A percentile compares a stretch with the other conserved stretches of the same genome.
Evolutionary conservation across 1,140 invertebrate genomes (phyloP).

Genomic region (Oryzaephilus surinamensis): DNA sequence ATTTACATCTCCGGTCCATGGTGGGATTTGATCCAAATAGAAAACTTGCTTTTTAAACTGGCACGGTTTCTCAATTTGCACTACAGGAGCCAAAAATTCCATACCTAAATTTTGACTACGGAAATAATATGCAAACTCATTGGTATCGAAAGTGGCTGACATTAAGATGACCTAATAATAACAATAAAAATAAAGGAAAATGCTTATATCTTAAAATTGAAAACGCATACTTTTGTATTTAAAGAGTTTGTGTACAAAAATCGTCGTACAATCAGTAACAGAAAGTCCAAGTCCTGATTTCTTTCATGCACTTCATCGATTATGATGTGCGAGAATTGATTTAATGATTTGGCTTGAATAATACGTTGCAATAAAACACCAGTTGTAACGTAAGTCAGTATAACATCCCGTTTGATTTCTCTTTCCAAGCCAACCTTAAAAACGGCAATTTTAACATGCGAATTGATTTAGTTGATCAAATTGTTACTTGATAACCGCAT

Average conservation of each 20-base stretch:
- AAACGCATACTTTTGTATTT: constrained; percentile 47
- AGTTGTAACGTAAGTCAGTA: constrained; percentile 80
- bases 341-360: constrained; percentile 51
- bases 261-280: constrained; percentile 76
- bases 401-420: constrained; percentile 53
- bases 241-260: constrained; percentile 61
- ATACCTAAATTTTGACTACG: too few species aligned
- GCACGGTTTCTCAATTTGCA: constrained; percentile 43
- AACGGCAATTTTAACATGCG: neutral
- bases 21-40: constrained; percentile 64
- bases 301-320: constrained; percentile 94
- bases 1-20: too few species aligned
- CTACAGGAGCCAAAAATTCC: constrained; percentile 39
- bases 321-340: constrained; percentile 82
- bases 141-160: constrained; percentile 75
- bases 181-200: too few species aligned
- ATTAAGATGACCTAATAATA: constrained; percentile 68
- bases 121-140: constrained; percentile 68
- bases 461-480: neutral
- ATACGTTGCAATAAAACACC: constrained; percentile 65
- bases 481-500: constrained; percentile 73
- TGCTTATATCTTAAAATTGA: neutral
- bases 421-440: constrained; percentile 43
- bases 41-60: constrained; percentile 48
- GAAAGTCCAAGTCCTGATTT: constrained; percentile 84